A percentile compares a stretch with the other conserved stretches of the same genome.
Evolutionary conservation across 2,888 invertebrate genomes (phyloP).

Genomic region (Anoplius nigerrimus): DNA sequence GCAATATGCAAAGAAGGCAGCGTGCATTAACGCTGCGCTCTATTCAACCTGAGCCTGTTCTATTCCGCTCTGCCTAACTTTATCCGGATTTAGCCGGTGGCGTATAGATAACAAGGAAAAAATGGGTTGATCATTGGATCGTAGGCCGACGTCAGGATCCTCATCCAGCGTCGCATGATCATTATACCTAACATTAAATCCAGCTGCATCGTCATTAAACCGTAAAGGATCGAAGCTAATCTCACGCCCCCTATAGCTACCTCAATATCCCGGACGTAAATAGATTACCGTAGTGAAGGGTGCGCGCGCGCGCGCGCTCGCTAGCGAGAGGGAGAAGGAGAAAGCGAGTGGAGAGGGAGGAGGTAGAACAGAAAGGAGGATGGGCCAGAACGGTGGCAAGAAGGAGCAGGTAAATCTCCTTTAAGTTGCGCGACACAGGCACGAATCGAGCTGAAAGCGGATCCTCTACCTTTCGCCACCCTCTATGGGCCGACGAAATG

Average conservation of each 20-base stretch:
- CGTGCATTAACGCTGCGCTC: too few relatives aligned
- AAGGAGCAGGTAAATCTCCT: conserved; percentile 38
- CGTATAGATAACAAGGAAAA: too few relatives aligned
- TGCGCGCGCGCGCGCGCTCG: too few relatives aligned
- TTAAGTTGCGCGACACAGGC: conserved; percentile 37
- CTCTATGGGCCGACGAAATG: conserved; percentile 30
- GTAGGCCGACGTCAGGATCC: too few relatives aligned
- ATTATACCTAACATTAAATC: conserved; percentile 21
- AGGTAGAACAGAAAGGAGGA: conserved; percentile 9
- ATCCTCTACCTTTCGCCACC: conserved; percentile 1
- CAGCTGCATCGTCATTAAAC: conserved; percentile 30
- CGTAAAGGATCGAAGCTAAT: conserved; percentile 47
- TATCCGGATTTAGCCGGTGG: too few relatives aligned
- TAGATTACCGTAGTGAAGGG: conserved; percentile 41
- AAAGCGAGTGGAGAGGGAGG: conserved; percentile 8
- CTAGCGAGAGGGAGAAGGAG: conserved; percentile 10
- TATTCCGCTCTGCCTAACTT: too few relatives aligned
- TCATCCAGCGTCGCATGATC: too few relatives aligned
- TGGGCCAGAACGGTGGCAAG: conserved; percentile 10
- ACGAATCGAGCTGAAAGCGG: conserved; percentile 21
- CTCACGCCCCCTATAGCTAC: conserved; percentile 42
- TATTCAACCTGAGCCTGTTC: too few relatives aligned
- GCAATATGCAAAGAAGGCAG: too few relatives aligned
- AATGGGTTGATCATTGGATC: too few relatives aligned
- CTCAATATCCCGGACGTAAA: conserved; percentile 55